Evolutionary conservation across 2,113 vertebrate species (phyloP).

Genomic region (Echinops telfairi): DNA sequence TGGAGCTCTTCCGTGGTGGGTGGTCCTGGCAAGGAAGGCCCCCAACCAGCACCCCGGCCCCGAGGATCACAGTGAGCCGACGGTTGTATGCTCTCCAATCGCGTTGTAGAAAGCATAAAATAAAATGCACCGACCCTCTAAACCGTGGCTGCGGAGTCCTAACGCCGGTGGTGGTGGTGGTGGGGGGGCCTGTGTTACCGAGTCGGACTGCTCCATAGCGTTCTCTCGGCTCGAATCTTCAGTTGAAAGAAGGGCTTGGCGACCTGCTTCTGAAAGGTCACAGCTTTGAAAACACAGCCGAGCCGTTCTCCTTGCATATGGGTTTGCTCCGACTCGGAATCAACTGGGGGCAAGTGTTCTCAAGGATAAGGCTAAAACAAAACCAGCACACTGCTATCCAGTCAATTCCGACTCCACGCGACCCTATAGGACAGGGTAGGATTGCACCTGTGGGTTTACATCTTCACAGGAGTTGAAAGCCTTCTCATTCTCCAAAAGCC

Average conservation of each 20-base stretch:
- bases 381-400: too few species aligned
- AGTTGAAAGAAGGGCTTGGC: not conserved
- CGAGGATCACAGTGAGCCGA: not conserved
- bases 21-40: not conserved
- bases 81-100: not conserved
- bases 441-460: too few species aligned
- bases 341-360: not conserved
- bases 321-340: not conserved
- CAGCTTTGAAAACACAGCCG: not conserved
- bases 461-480: too few species aligned
- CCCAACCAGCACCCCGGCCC: not conserved
- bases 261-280: not conserved
- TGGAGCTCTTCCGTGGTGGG: slow-evolving; percentile 14
- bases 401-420: too few species aligned
- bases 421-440: too few species aligned
- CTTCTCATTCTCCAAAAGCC: too few species aligned
- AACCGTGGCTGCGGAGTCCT: not conserved
- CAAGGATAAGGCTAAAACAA: too few species aligned
- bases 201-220: not conserved
- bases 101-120: not conserved
- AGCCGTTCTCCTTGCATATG: not conserved
- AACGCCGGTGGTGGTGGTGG: too few species aligned
- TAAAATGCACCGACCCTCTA: not conserved
- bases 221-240: not conserved
- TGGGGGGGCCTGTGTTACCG: not conserved